Evolutionary conservation across 92 coral and sea anemone species (phyloP), one percentile per base, ranked within the genome.

Genomic region (Zoanthus sansibaricus): DNA sequence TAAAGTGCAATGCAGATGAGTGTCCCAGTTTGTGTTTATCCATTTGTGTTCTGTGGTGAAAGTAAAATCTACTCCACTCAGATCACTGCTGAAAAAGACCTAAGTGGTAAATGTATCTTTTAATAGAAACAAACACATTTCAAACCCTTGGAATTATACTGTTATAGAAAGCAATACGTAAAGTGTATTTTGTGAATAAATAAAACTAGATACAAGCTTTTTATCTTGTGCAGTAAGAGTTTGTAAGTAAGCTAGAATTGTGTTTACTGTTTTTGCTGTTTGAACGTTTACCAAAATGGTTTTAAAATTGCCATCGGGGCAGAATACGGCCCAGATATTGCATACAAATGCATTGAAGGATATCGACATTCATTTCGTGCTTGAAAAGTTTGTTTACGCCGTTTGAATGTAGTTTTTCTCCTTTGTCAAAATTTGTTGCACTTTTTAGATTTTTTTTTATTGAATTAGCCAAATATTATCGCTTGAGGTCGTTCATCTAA

Each of bases 311-410:
- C 17, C 61, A 64, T 47, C 46, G 18, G 72, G 51, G 46, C 6
- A 59, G 56, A 46, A 32, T 4, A 80, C 47, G 13, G 64, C 25
- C 25, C 10, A 55, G 44, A 59, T 6, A 20, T 42, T 44, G 61
- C n/a, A 42, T 42, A 67, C 45, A 47, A 75, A 61, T 37, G 42
- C 55, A 64, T 11, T 42, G 46, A 18, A 80, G 61, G 44, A 80
- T 80, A 80, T 46, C 66, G 61, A 14, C 37, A 46, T 70, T 74
- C 70, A 66, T 80, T 80, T 80, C 44, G 46, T 49, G 25, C 25
- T 25, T 25, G 25, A 25, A 64, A 79, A 64, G 64, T 72, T 71
- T 64, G 66, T 80, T 80, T 80, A 74, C 85, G 85, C 85, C 85
- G 75, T 74, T 62, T 67, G 75, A 20, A 80, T 42, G 45, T 32